Percentiles rank a stretch among this genome's conserved stretches.
These are phyloP conservation scores for Palythoa heliodiscus DNA, from an alignment of 92 coral and sea anemone genomes.

Conservation along the genomic window DNA sequence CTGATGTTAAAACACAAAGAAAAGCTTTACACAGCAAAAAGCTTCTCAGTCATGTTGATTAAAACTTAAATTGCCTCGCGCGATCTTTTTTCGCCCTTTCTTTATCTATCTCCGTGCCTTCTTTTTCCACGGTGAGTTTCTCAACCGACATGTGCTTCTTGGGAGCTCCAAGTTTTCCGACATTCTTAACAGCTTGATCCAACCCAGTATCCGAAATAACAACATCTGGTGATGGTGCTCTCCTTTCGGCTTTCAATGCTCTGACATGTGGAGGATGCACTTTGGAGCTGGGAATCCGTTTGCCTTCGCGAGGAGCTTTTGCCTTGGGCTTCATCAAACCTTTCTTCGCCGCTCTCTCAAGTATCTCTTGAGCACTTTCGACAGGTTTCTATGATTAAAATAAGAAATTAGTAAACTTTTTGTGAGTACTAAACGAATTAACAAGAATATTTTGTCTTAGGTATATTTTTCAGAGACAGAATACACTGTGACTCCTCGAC, in stretches of 20 bases:
- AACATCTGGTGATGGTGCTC: constrained; percentile 32
- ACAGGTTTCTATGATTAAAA: constrained; percentile 67
- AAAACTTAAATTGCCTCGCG: constrained; percentile 27
- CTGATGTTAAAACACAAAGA: too few species aligned
- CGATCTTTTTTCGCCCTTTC: background rate
- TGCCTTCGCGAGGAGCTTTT: constrained; percentile 62
- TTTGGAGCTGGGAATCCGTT: constrained; percentile 42
- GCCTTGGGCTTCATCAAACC: constrained; percentile 90
- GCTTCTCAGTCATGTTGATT: background rate
- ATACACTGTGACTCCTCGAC: too few species aligned
- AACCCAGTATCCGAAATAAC: constrained; percentile 75
- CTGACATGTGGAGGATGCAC: constrained; percentile 49
- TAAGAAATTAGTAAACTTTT: background rate
- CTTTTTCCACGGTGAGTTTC: constrained; percentile 16
- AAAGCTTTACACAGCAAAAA: too few species aligned
- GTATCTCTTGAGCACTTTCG: constrained; percentile 86
- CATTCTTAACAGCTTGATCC: constrained; percentile 52
- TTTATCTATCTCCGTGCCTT: background rate
- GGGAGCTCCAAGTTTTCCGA: constrained; percentile 17
- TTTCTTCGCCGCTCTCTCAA: constrained; percentile 97
- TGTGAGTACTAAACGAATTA: too few species aligned
- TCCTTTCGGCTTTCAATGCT: constrained; percentile 4
- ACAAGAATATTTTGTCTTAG: too few species aligned
- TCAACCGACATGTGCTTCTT: constrained; percentile 27
- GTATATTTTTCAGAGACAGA: too few species aligned